These are phyloP conservation scores for Argyrosomus regius DNA, from an alignment of 2,797 vertebrate species.

Conservation along the genomic window DNA sequence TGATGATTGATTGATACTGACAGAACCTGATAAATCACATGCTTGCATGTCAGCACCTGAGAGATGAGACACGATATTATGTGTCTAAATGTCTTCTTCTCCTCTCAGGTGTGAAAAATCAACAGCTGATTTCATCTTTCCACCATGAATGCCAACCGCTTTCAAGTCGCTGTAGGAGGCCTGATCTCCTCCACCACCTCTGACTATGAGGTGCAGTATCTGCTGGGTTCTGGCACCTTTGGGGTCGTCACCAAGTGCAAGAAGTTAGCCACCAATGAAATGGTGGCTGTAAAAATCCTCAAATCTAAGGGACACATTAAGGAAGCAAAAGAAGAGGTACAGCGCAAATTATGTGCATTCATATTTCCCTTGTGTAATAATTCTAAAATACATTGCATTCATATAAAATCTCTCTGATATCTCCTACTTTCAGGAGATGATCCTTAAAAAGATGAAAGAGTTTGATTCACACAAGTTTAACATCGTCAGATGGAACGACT, in stretches of 20 bases:
- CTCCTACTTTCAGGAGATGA: background rate
- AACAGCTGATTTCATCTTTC: background rate
- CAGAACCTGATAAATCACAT: no score
- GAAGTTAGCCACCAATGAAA: background rate
- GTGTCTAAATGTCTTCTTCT: background rate
- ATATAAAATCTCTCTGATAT: background rate
- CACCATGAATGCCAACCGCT: background rate
- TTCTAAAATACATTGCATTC: background rate
- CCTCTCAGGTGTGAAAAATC: slow-evolving; percentile 7
- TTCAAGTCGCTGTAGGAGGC: background rate
- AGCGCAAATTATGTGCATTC: background rate
- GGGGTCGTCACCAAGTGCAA: slow-evolving; percentile 4
- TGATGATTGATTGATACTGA: background rate
- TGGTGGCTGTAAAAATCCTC: slow-evolving; percentile 4
- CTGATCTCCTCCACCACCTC: background rate
- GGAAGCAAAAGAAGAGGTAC: background rate
- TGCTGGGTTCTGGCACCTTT: background rate
- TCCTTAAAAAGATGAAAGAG: background rate
- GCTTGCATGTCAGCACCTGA: background rate
- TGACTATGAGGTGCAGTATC: background rate
- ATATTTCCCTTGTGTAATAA: background rate
- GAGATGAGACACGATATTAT: background rate
- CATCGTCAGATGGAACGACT: background rate
- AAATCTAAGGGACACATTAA: fast-evolving
- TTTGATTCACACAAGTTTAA: background rate